Evolutionary conservation across 2,797 vertebrate species (phyloP).

Genomic region (Hippocampus kuda): DNA sequence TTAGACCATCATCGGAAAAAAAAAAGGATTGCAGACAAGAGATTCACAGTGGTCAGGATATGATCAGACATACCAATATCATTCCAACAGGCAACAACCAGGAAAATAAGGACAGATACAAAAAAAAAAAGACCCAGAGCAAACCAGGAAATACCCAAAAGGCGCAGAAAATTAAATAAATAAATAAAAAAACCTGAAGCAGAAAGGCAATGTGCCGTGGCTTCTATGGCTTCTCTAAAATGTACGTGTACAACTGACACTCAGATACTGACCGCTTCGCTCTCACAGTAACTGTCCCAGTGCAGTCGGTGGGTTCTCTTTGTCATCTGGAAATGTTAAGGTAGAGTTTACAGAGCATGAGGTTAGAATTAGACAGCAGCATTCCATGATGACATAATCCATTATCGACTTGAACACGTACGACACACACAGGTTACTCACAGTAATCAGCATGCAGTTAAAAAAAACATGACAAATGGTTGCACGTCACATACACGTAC

Average conservation of each 20-base stretch:
- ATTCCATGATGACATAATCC: slow-evolving; percentile 23
- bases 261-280: slow-evolving; percentile 90
- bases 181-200: slow-evolving; percentile 4
- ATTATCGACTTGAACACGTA: slow-evolving; percentile 19
- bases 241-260: slow-evolving; percentile 12
- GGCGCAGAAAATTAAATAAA: neutral
- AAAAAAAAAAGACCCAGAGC: slow-evolving; percentile 29
- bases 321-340: slow-evolving; percentile 71
- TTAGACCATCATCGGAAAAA: slow-evolving; percentile 19
- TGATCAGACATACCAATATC: slow-evolving; percentile 37
- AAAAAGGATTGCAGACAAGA: slow-evolving; percentile 12
- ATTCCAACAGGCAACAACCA: slow-evolving; percentile 24
- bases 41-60: slow-evolving; percentile 31
- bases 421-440: slow-evolving; percentile 14
- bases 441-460: slow-evolving; percentile 34
- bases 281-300: slow-evolving; percentile 95
- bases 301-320: slow-evolving; percentile 81
- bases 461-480: slow-evolving; percentile 9
- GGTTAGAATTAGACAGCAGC: slow-evolving; percentile 50
- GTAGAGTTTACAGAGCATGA: slow-evolving; percentile 44
- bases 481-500: slow-evolving; percentile 11
- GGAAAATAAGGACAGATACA: slow-evolving; percentile 21
- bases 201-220: slow-evolving; percentile 11
- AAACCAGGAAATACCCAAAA: slow-evolving; percentile 36
- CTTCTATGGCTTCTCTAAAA: slow-evolving; percentile 5